Evolutionary conservation across 2,888 invertebrate species (phyloP).

Genomic region (Phyto melanocephala): DNA sequence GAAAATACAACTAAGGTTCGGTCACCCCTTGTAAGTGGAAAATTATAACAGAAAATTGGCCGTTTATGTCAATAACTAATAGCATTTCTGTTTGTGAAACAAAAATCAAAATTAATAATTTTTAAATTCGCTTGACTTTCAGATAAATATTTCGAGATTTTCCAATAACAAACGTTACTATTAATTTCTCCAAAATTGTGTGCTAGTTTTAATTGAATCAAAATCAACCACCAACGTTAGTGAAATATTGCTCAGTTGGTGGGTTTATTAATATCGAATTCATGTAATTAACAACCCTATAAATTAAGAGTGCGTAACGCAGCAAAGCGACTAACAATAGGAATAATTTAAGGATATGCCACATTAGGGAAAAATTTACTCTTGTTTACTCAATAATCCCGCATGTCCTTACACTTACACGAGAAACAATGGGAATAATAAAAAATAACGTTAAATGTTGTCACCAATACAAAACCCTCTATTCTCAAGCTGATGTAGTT

Average conservation of each 20-base stretch:
- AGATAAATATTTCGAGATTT: not conserved
- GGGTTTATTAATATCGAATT: conserved; percentile 50
- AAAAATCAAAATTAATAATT: no score
- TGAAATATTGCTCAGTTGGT: conserved; percentile 22
- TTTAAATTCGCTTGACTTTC: no score
- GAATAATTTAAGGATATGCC: conserved; percentile 51
- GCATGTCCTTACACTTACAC: conserved; percentile 33
- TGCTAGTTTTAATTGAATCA: not conserved
- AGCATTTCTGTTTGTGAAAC: no score
- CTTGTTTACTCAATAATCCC: conserved; percentile 38
- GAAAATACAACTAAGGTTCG: no score
- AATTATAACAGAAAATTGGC: no score
- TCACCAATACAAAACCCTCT: not conserved
- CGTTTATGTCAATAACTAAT: no score
- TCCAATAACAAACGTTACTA: not conserved
- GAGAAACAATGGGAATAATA: conserved; percentile 26
- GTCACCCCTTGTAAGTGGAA: no score
- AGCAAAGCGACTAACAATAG: conserved; percentile 26
- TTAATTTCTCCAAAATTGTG: not conserved
- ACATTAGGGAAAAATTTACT: not conserved
- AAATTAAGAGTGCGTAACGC: conserved; percentile 22
- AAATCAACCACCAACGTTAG: conserved; percentile 38
- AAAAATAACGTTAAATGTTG: conserved; percentile 42
- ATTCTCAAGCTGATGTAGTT: not conserved
- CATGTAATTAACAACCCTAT: conserved; percentile 51